Evolutionary conservation across 2,797 vertebrate species (phyloP).

Genomic region (Urocyon cinereoargenteus): DNA sequence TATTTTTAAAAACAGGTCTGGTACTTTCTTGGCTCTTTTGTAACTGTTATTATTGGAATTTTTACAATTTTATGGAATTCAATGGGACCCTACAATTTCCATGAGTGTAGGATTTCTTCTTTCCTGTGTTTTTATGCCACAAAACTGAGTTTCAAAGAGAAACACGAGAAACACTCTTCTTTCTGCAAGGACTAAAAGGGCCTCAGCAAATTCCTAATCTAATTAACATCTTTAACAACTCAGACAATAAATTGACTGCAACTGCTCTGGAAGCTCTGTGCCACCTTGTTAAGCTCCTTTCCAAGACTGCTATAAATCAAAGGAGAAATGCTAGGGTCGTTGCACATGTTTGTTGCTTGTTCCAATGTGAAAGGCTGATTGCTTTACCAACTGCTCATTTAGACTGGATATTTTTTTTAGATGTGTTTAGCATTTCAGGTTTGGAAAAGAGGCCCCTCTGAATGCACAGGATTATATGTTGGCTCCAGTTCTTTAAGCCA

Average conservation of each 20-base stretch:
- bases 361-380: conserved; percentile 84
- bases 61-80: conserved; percentile 85
- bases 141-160: conserved; percentile 85
- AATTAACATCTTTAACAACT: conserved; percentile 87
- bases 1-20: conserved; percentile 80
- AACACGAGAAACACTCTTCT: conserved; percentile 74
- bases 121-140: conserved; percentile 85
- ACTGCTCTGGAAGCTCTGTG: conserved; percentile 78
- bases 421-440: conserved; percentile 76
- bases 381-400: conserved; percentile 89
- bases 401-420: conserved; percentile 78
- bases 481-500: conserved; percentile 67
- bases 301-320: conserved; percentile 86
- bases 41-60: conserved; percentile 84
- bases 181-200: conserved; percentile 78
- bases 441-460: conserved; percentile 70
- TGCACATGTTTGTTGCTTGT: conserved; percentile 80
- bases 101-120: conserved; percentile 80
- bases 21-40: conserved; percentile 78
- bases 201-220: conserved; percentile 87
- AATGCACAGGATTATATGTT: conserved; percentile 71
- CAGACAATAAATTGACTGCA: conserved; percentile 85
- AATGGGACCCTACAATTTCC: conserved; percentile 81
- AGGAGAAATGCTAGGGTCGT: conserved; percentile 81
- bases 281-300: conserved; percentile 86